Conservation (phyloP, 2,113 vertebrate genomes). For the Peromyscus polionotus region DNA sequence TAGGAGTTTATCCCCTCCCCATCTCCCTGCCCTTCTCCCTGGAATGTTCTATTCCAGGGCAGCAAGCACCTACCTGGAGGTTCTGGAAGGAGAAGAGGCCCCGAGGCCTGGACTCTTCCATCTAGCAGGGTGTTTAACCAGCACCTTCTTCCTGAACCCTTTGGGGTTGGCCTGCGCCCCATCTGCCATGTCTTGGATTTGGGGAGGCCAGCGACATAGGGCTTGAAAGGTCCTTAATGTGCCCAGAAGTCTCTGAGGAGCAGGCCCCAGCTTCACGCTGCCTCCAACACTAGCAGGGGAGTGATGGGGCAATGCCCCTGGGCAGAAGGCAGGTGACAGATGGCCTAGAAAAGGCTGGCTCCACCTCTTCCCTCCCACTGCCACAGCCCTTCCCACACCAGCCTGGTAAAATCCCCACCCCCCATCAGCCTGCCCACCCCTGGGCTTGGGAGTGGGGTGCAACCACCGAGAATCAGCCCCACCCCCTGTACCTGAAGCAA, state of each 20-base stretch:
- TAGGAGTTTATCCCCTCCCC: background rate
- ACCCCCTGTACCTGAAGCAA: background rate
- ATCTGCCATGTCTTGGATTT: conserved; percentile 69
- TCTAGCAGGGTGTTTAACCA: conserved; percentile 70
- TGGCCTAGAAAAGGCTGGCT: conserved; percentile 78
- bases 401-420: background rate
- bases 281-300: conserved; percentile 62
- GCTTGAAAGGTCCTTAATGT: background rate
- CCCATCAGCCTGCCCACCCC: background rate
- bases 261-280: conserved; percentile 75
- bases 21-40: background rate
- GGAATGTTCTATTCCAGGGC: background rate
- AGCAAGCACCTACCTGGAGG: conserved; percentile 71
- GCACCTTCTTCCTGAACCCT: conserved; percentile 79
- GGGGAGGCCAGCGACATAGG: conserved; percentile 68
- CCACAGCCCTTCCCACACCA: conserved; percentile 67
- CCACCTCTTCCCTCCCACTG: conserved; percentile 73
- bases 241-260: background rate
- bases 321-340: conserved; percentile 75
- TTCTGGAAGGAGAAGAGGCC: conserved; percentile 1
- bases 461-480: background rate
- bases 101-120: background rate
- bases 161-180: conserved; percentile 76
- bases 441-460: background rate
- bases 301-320: conserved; percentile 73